These are phyloP conservation scores for Pogonus chalceus DNA, from an alignment of 1,140 invertebrate genomes.

Conservation along the genomic window DNA sequence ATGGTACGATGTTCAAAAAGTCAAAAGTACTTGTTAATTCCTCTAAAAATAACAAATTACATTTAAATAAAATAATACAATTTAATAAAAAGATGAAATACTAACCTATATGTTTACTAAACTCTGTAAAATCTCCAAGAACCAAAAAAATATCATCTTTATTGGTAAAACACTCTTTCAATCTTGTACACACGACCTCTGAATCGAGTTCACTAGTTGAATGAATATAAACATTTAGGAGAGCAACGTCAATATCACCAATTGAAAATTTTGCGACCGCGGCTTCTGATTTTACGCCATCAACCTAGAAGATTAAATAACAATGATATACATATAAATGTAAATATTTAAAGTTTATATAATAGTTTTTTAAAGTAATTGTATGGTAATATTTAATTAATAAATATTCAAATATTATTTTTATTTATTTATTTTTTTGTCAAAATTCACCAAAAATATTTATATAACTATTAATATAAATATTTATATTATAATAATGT, in stretches of 20 bases:
- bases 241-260: conserved; percentile 10
- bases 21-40: background rate
- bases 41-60: conserved; percentile 18
- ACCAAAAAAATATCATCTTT: conserved; percentile 21
- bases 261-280: conserved; percentile 14
- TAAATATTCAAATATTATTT: too few species aligned
- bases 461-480: too few species aligned
- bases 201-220: conserved; percentile 3
- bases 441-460: too few species aligned
- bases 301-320: too few species aligned
- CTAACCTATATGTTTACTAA: conserved; percentile 18
- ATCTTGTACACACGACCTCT: background rate
- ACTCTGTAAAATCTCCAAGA: conserved; percentile 24
- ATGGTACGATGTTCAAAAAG: background rate
- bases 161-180: conserved; percentile 10
- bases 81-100: background rate
- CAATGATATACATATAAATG: too few species aligned
- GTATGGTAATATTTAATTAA: too few species aligned
- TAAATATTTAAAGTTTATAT: too few species aligned
- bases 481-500: too few species aligned
- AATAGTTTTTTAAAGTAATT: too few species aligned
- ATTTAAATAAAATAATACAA: conserved; percentile 4
- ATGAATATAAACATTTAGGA: conserved; percentile 13
- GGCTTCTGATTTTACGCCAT: conserved; percentile 1
- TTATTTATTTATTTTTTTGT: too few species aligned